These are phyloP conservation scores for Lepeophtheirus nordmannii DNA, from an alignment of 2,888 invertebrate species.

Conservation along the genomic window DNA sequence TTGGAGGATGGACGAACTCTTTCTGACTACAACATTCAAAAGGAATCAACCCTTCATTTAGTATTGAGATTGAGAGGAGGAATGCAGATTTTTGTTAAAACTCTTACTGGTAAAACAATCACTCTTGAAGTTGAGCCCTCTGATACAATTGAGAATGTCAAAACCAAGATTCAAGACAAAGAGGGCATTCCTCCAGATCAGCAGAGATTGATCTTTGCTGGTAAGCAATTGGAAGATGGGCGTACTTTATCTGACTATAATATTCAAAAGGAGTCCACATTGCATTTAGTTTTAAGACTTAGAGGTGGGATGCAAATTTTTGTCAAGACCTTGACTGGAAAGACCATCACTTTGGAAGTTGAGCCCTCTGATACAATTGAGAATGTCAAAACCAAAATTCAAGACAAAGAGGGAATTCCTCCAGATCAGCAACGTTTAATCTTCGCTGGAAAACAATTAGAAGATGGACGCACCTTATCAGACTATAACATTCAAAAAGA, in stretches of 20 bases:
- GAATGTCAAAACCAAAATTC: conserved; percentile 44
- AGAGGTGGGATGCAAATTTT: conserved; percentile 33
- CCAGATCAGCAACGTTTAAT: conserved; percentile 45
- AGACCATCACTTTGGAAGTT: conserved; percentile 44
- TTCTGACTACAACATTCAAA: conserved; percentile 41
- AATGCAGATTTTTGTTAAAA: conserved; percentile 39
- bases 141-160: conserved; percentile 46
- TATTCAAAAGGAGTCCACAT: conserved; percentile 43
- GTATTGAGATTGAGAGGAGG: conserved; percentile 44
- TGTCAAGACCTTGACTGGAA: conserved; percentile 45
- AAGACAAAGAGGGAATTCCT: conserved; percentile 46
- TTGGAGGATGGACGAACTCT: conserved; percentile 42
- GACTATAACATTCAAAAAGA: conserved; percentile 43
- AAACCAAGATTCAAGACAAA: conserved; percentile 44
- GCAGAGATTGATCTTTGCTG: conserved; percentile 44
- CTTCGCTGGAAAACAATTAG: conserved; percentile 37
- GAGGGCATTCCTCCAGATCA: conserved; percentile 46
- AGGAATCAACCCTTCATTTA: conserved; percentile 44
- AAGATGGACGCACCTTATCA: conserved; percentile 7
- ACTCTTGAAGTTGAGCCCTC: conserved; percentile 30
- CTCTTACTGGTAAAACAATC: conserved; percentile 38
- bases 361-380: conserved; percentile 49
- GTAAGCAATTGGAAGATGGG: conserved; percentile 37
- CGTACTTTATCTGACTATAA: conserved; percentile 29
- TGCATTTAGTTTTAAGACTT: conserved; percentile 43